Conservation (phyloP, 2,113 vertebrate genomes). For the Zosterops lateralis region DNA sequence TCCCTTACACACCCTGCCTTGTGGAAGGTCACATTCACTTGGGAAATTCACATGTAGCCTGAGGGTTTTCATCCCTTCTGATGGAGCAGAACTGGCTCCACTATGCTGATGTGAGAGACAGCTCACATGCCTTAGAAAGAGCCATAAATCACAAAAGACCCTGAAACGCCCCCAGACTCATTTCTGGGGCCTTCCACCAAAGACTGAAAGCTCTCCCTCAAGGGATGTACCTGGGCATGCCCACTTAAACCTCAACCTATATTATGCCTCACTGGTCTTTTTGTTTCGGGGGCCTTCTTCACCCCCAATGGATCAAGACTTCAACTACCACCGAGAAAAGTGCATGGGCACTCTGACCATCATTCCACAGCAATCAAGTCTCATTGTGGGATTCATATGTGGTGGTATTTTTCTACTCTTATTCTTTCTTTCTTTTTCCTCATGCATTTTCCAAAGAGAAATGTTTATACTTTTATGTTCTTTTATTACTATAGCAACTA, state of each 20-base stretch:
- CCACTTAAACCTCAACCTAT: not conserved
- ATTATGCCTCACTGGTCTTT: not conserved
- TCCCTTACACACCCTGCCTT: not conserved
- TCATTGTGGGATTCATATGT: no score
- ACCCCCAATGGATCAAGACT: not conserved
- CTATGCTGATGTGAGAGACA: not conserved
- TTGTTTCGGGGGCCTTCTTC: not conserved
- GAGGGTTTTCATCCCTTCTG: not conserved
- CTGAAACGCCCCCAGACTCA: rapidly evolving
- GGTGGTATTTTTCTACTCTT: not conserved
- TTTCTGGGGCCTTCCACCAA: not conserved
- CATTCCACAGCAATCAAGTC: not conserved
- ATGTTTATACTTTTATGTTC: not conserved
- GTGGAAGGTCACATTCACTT: not conserved
- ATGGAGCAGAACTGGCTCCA: not conserved
- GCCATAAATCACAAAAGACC: not conserved
- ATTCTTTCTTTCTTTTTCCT: not conserved
- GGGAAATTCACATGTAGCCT: rapidly evolving
- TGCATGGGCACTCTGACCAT: not conserved
- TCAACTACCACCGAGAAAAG: not conserved
- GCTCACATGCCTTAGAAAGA: not conserved
- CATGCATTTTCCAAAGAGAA: not conserved
- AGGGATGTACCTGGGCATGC: no score
- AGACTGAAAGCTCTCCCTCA: not conserved
- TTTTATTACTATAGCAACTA: not conserved